Evolutionary conservation across 2,113 vertebrate genomes (phyloP), one percentile per base, ranked within the genome.

Genomic region (Regulus satrapa): DNA sequence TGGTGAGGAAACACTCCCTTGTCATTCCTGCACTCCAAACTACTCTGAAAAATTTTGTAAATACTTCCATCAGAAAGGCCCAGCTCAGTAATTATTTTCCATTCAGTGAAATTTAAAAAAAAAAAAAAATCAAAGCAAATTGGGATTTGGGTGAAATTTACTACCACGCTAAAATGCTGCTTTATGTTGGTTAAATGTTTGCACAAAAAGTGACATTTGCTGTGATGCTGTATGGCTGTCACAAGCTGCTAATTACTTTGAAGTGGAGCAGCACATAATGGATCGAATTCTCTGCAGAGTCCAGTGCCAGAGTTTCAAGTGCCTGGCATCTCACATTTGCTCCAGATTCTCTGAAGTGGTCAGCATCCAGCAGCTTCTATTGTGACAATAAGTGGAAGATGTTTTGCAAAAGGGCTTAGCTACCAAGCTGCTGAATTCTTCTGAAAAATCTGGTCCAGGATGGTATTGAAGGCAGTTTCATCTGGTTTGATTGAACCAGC

Each of bases 121-220:
- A 61, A 38, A 82, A 74, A 79, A 84, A 92, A 80, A 78, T 94
- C 91, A 96, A 96, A 95, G 93, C 63, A 63, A 96, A 63, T 32
- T 77, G 43, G 93, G 84, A 94, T 92, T 94, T 51, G 78, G 64
- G 92, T 88, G 75, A 96, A 96, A 95, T 96, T 85, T 92, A 90
- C 93, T 96, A 88, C 82, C 79, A 90, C 1, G 31, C 61, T 90
- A 95, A 96, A 94, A 95, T 94, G 81, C 55, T 0, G 6, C 92
- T 96, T 96, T 96, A 93, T 94, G 90, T 94, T 95, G 78, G 89
- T 91, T 92, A 88, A 96, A 95, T 94, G 75, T 96, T 97, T 97
- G 95, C 94, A 97, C 94, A 96, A 94, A 96, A 96, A 96, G 96
- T 92, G 93, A 97, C 95, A 96, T 95, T 95, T 96, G 72, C 93